Evolutionary conservation across 2,797 vertebrate genomes (phyloP).

Genomic region (Iguana delicatissima): DNA sequence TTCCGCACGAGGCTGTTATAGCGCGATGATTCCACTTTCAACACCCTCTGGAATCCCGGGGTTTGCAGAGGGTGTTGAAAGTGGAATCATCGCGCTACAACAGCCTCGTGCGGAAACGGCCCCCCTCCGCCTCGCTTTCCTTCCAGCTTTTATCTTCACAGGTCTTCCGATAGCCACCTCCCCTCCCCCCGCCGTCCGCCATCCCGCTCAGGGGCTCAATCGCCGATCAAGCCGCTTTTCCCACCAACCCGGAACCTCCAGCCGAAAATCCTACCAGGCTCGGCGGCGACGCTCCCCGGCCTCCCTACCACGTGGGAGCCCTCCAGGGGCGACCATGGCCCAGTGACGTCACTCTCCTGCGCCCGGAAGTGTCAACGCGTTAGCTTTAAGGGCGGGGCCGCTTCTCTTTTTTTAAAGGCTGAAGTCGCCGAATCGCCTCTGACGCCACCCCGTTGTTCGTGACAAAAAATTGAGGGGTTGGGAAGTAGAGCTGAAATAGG

Average conservation of each 20-base stretch:
- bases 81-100: no score
- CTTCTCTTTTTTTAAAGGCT: neutral
- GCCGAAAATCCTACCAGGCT: neutral
- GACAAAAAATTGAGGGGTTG: no score
- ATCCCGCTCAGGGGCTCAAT: no score
- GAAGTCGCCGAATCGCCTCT: no score
- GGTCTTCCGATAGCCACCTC: neutral
- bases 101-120: no score
- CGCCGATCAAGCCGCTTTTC: neutral
- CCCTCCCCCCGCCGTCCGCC: neutral
- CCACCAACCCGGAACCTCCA: neutral
- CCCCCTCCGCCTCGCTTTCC: no score
- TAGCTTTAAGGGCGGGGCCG: neutral
- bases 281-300: accelerated
- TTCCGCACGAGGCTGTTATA: no score
- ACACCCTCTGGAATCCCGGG: no score
- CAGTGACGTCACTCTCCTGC: neutral
- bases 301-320: neutral
- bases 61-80: no score
- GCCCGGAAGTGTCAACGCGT: neutral
- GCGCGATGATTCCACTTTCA: no score
- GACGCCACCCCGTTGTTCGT: no score
- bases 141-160: neutral
- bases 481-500: no score
- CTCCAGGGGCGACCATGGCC: slow-evolving; percentile 44